These are phyloP conservation scores for Clitarchus hookeri DNA, from an alignment of 2,888 invertebrate species.

Conservation along the genomic window DNA sequence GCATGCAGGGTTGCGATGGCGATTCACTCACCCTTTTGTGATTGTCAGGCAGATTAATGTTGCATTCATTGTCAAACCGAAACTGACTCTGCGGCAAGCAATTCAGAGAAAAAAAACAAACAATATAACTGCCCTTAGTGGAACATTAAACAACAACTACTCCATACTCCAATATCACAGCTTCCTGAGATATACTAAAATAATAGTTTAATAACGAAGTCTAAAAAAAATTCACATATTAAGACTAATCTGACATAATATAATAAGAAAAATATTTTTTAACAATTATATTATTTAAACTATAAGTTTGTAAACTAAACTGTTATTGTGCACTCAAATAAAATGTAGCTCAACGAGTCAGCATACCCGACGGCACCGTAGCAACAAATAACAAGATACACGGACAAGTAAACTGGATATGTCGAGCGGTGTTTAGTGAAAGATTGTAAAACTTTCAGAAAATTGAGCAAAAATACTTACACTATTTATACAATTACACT, in stretches of 20 bases:
- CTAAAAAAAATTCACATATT: constrained; percentile 11
- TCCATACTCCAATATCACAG: neutral
- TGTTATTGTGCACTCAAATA: neutral
- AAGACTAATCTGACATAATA: neutral
- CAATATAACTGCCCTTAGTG: constrained; percentile 14
- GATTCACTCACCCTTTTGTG: constrained; percentile 93
- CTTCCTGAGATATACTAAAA: neutral
- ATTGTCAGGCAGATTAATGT: constrained; percentile 95
- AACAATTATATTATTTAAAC: neutral
- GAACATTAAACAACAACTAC: neutral
- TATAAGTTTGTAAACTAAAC: neutral
- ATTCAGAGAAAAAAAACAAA: constrained; percentile 16
- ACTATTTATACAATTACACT: no score
- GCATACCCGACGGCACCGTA: neutral
- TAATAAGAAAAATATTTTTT: neutral
- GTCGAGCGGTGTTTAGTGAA: neutral
- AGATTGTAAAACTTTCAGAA: no score
- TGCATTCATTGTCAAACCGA: constrained; percentile 99
- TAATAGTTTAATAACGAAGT: neutral
- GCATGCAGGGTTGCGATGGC: constrained; percentile 47
- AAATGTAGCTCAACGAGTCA: neutral
- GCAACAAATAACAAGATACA: neutral
- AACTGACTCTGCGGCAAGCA: constrained; percentile 86
- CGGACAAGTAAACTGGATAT: neutral
- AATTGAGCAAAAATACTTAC: no score